Evolutionary conservation across 2,797 vertebrate species (phyloP), one percentile per base, ranked within the genome.

Genomic region (Chloroceryle inda): DNA sequence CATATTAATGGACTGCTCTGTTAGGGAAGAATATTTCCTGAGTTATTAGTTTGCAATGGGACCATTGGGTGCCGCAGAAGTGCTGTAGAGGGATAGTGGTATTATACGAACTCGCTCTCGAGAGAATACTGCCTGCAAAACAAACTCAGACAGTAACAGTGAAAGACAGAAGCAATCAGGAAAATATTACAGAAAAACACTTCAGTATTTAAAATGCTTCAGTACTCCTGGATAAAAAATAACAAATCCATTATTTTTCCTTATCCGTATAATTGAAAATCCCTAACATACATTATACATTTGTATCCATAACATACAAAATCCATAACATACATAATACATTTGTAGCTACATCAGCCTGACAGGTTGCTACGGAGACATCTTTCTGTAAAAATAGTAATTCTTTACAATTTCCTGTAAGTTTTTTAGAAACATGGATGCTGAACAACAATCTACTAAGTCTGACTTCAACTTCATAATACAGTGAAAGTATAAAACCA

Each of bases 291-390:
- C 38, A 38, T 38, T 38, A 38, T 38, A 38, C 38, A 38, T 38
- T 13, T 38, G 38, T 38, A 38, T 38, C 38, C 38, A 38, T 38
- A 38, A 38, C 38, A 38, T 38, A 38, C 12, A 38, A 38, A 38
- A 38, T 38, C 38, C 38, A 38, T 38, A 38, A 38, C 38, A 38
- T 38, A 38, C 38, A 38, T 38, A 38, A 38, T 38, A 38, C 23
- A 50, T 20, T 47, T 55, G 21, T 11, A 79, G 26, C 29, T 85
- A 71, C 7, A 69, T 47, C 82, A 37, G 13, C 26, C 27, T 50
- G 35, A 66, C 0, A 0, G 6, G 9, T 24, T 76, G 35, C 52
- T 72, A 37, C 8, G 1, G 13, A 76, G 40, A 38, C 0, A 3
- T 9, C 10, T 29, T 47, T 15, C 35, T 5, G 7, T 8, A 58